Conservation (phyloP, 2,888 invertebrate genomes). For the Eustalomyia histrio region DNA sequence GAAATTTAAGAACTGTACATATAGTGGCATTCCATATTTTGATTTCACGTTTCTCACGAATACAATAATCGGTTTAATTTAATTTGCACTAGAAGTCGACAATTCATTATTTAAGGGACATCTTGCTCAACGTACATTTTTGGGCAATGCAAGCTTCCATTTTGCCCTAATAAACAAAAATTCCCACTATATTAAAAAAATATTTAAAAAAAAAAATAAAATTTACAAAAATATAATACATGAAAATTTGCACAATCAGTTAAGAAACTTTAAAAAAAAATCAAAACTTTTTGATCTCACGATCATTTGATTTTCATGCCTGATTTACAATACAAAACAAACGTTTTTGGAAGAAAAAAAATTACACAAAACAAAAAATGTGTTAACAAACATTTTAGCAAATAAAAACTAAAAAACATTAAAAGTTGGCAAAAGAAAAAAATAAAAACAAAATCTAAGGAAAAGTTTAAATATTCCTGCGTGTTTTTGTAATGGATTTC, state of each 20-base stretch:
- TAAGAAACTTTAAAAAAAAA: conserved; percentile 37
- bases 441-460: conserved; percentile 31
- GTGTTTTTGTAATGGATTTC: conserved; percentile 42
- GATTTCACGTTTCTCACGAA: too few relatives aligned
- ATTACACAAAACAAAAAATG: conserved; percentile 45
- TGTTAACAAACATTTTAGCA: conserved; percentile 54
- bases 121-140: too few relatives aligned
- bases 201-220: conserved; percentile 3
- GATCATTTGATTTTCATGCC: conserved; percentile 65
- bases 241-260: conserved; percentile 52
- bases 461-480: conserved; percentile 61
- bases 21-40: too few relatives aligned
- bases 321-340: conserved; percentile 61
- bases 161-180: too few relatives aligned
- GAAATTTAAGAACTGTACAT: too few relatives aligned
- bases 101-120: too few relatives aligned
- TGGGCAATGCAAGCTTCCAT: too few relatives aligned
- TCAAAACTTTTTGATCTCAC: conserved; percentile 58
- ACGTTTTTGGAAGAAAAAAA: conserved; percentile 38
- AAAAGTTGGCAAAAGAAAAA: neutral
- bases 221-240: conserved; percentile 32
- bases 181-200: conserved; percentile 38
- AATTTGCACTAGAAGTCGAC: too few relatives aligned
- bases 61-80: too few relatives aligned
- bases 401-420: conserved; percentile 31